Evolutionary conservation across 2,113 vertebrate species (phyloP).

Genomic region (Myrmophylax atrothorax): DNA sequence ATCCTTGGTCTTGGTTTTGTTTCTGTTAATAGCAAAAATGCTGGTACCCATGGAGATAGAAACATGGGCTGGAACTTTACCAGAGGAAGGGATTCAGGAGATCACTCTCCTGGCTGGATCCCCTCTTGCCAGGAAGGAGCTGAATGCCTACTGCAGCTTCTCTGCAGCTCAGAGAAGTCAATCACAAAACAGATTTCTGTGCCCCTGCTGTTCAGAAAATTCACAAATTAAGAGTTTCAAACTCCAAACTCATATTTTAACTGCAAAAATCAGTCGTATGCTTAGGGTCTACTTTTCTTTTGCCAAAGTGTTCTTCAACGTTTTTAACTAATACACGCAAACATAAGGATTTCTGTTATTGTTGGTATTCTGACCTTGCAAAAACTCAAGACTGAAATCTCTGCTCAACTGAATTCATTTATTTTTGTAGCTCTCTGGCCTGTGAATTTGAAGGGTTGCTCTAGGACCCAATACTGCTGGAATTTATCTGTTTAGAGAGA

Average conservation of each 20-base stretch:
- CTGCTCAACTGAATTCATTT: background rate
- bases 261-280: background rate
- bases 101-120: background rate
- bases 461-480: conserved; percentile 5
- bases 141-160: accelerated
- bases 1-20: background rate
- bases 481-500: conserved; percentile 44
- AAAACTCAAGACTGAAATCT: background rate
- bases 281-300: background rate
- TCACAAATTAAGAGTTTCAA: background rate
- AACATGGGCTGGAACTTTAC: background rate
- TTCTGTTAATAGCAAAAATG: background rate
- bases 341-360: background rate
- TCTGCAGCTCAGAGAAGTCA: background rate
- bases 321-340: background rate
- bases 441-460: conserved; percentile 50
- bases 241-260: background rate
- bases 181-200: background rate
- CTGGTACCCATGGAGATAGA: background rate
- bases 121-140: accelerated
- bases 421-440: conserved; percentile 35
- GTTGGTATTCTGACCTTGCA: conserved; percentile 3
- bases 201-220: background rate
- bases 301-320: background rate
- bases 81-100: background rate